These are phyloP conservation scores for Silurus asotus DNA, from an alignment of 2,113 vertebrate genomes.

Conservation along the genomic window DNA sequence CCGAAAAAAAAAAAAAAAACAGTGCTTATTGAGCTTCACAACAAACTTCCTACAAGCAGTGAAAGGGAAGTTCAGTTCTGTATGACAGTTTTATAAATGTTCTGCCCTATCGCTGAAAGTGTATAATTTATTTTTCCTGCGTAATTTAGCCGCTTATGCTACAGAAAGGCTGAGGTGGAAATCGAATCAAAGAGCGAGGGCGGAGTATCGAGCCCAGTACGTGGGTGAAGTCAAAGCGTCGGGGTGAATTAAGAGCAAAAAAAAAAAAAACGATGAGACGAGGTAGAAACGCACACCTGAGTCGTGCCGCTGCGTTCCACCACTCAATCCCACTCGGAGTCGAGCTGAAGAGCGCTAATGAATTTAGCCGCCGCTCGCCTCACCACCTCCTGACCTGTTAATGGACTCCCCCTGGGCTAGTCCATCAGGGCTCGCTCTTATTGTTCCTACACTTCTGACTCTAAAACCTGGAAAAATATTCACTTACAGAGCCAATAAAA, in stretches of 20 bases:
- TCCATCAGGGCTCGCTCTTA: slow-evolving; percentile 45
- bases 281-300: slow-evolving; percentile 40
- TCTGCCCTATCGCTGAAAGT: background rate
- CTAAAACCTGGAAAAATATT: slow-evolving; percentile 44
- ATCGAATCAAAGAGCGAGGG: background rate
- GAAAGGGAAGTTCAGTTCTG: background rate
- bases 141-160: slow-evolving; percentile 13
- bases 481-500: slow-evolving; percentile 40
- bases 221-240: slow-evolving; percentile 33
- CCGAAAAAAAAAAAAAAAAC: background rate
- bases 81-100: background rate
- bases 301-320: slow-evolving; percentile 23
- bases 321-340: slow-evolving; percentile 46
- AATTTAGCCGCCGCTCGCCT: slow-evolving; percentile 53
- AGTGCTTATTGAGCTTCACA: background rate
- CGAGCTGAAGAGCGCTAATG: slow-evolving; percentile 50
- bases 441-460: slow-evolving; percentile 41
- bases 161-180: slow-evolving; percentile 5
- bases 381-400: slow-evolving; percentile 54
- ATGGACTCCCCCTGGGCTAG: slow-evolving; percentile 40
- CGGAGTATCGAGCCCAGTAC: background rate
- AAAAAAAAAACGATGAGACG: background rate
- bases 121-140: background rate
- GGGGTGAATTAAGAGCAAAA: slow-evolving; percentile 42
- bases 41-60: background rate